Evolutionary conservation across 2,113 vertebrate genomes (phyloP), one percentile per base, ranked within the genome.

Genomic region (Clarias gariepinus): DNA sequence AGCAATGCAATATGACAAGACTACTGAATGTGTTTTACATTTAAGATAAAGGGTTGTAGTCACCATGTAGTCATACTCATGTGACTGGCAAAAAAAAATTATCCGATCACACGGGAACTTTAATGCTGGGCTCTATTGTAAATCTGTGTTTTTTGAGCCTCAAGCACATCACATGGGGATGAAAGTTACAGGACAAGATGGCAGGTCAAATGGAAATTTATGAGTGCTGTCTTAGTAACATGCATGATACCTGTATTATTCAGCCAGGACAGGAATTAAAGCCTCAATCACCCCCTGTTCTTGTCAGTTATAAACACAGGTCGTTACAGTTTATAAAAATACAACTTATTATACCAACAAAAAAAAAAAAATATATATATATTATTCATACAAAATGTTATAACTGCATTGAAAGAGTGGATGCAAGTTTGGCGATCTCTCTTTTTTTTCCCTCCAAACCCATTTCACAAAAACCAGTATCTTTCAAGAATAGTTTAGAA

Each of bases 171-270:
- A 57, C 36, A 83, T n/a, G 28, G 23, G 80, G 18, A 25, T 85
- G 76, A 73, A 1, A 85, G 79, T 81, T 85, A 64, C 84, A 78
- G 79, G 82, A 90, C 90, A 92, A 92, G 93, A 93, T 92, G 92
- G 91, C 86, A 83, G 87, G 86, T 84, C 73, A 84, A 71, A 85
- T 64, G 80, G 58, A 91, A 83, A 87, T 89, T 63, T 83, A 85
- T 86, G 64, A 81, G 68, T 58, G 66, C 63, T 71, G 81, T 85
- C 84, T 87, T 78, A 85, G 74, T 87, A 83, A 87, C 79, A 87
- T 64, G 82, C 87, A 80, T 89, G 82, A 86, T 78, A 81, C 81
- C 78, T 87, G 68, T 77, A 63, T 81, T 74, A 71, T 79, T 86
- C 61, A 18, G 76, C 52, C 25, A 90, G 83, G 79, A 53, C 69